Conservation (phyloP, 2,113 vertebrate species). For the Rhinogobius similis region DNA sequence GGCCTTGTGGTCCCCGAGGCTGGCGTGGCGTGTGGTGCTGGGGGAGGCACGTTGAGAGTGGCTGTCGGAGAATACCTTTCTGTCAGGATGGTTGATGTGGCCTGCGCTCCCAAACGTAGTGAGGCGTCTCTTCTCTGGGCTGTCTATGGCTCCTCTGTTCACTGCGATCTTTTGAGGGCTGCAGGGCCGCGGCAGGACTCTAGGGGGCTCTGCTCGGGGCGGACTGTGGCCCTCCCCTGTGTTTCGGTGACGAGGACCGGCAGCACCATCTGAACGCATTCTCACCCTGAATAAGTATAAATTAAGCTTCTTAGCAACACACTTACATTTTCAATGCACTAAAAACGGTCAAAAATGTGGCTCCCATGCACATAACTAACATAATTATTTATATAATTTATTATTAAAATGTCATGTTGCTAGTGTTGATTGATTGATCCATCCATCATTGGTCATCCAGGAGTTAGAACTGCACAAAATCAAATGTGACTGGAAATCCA, state of each 20-base stretch:
- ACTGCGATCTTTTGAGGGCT: conserved; percentile 93
- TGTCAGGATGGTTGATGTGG: conserved; percentile 91
- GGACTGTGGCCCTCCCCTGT: conserved; percentile 91
- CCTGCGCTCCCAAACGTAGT: conserved; percentile 91
- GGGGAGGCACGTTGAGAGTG: conserved; percentile 84
- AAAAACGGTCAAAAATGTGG: no score
- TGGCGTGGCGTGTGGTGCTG: conserved; percentile 89
- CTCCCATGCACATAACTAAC: no score
- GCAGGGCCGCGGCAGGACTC: conserved; percentile 92
- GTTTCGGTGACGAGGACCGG: conserved; percentile 88
- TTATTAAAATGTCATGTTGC: no score
- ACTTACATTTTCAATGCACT: no score
- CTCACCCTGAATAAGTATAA: conserved; percentile 79
- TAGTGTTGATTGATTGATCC: no score
- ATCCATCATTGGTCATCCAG: no score
- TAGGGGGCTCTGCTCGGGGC: conserved; percentile 84
- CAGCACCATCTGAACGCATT: conserved; percentile 91
- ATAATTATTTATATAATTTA: no score
- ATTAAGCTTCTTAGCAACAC: background rate
- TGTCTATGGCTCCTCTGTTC: conserved; percentile 85
- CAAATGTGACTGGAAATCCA: background rate
- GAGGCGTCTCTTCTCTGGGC: conserved; percentile 93
- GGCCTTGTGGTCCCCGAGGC: conserved; percentile 94
- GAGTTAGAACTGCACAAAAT: no score
- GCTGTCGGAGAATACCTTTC: conserved; percentile 85